Conservation (phyloP, 2,888 invertebrate genomes). For the Apotomis capreana region DNA sequence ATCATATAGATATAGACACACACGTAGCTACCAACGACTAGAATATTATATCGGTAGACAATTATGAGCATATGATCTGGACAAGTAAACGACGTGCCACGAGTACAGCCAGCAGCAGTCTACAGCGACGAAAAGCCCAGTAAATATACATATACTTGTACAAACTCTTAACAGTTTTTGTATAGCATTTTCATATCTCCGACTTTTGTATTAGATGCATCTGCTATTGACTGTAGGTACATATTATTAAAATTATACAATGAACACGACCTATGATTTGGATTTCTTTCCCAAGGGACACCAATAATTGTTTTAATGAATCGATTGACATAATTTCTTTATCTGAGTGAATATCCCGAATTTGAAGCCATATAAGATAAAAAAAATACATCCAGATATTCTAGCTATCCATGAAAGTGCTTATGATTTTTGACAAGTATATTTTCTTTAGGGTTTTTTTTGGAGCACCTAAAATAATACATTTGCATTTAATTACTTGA, state of each 20-base stretch:
- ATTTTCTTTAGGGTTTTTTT: no score
- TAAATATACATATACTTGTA: background rate
- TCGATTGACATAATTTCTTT: no score
- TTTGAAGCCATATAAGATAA: no score
- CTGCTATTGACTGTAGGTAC: background rate
- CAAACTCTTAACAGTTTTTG: no score
- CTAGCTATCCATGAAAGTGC: no score
- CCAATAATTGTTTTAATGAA: background rate
- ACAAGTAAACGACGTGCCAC: slow-evolving; percentile 21
- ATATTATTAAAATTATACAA: slow-evolving; percentile 14
- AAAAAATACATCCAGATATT: no score
- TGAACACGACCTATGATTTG: slow-evolving; percentile 22
- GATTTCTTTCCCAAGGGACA: background rate
- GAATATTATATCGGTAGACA: slow-evolving; percentile 37
- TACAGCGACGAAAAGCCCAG: background rate
- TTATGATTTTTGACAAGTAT: no score
- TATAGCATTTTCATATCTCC: no score
- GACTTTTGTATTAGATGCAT: background rate
- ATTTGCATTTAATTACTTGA: no score
- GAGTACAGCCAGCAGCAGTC: slow-evolving; percentile 1
- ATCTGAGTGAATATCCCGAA: no score
- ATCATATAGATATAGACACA: slow-evolving; percentile 36
- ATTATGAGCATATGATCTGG: slow-evolving; percentile 33
- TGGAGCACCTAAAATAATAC: no score
- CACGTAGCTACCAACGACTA: slow-evolving; percentile 38